These are phyloP conservation scores for Scortum barcoo DNA, from an alignment of 2,113 vertebrate species.

Conservation along the genomic window DNA sequence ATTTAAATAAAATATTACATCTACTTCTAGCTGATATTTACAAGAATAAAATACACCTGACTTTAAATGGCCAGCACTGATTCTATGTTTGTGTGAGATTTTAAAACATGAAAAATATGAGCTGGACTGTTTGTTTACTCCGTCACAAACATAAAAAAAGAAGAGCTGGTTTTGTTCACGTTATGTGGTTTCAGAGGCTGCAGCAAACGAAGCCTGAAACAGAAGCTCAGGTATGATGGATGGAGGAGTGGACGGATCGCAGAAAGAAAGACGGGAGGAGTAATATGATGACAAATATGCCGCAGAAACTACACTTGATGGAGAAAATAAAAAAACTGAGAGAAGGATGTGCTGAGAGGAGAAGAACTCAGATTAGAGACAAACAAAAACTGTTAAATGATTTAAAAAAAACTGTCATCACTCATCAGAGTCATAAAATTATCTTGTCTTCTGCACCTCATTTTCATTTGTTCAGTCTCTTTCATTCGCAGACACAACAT, in stretches of 20 bases:
- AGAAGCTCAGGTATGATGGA: conserved; percentile 12
- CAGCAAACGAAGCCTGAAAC: not conserved
- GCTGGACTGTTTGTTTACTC: not conserved
- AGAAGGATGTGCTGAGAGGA: too few species aligned
- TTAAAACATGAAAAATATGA: not conserved
- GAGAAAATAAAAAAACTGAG: not conserved
- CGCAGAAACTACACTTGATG: not conserved
- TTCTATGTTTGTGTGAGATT: not conserved
- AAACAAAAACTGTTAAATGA: conserved; percentile 17
- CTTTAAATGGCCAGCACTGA: too few species aligned
- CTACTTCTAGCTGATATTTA: too few species aligned
- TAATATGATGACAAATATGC: not conserved
- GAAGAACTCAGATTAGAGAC: not conserved
- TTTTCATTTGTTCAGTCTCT: conserved; percentile 18
- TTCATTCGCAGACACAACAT: not conserved
- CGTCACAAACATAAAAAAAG: not conserved
- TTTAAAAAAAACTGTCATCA: not conserved
- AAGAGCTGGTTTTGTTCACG: not conserved
- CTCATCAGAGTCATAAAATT: conserved; percentile 32
- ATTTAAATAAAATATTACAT: too few species aligned
- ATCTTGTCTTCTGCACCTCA: conserved; percentile 23
- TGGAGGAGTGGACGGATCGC: not conserved
- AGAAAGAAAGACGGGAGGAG: not conserved
- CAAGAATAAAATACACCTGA: too few species aligned
- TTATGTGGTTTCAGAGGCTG: not conserved